A percentile compares a stretch with the other conserved stretches of the same genome.
Evolutionary conservation across 2,888 invertebrate genomes (phyloP).

Genomic region (Drosophila mulleri): DNA sequence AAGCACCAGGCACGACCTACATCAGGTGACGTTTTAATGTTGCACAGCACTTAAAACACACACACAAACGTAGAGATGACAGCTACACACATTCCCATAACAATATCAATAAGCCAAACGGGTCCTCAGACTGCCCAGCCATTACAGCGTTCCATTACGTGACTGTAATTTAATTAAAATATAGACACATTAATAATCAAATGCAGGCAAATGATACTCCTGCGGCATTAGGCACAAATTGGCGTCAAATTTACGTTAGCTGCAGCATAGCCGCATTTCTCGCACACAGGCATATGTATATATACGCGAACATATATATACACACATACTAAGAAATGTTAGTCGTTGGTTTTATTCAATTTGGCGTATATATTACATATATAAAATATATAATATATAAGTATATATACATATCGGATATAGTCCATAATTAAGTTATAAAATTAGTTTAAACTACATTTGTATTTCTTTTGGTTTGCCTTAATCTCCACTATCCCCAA

Average conservation of each 20-base stretch:
- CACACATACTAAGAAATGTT: conserved; percentile 1
- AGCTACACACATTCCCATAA: conserved; percentile 24
- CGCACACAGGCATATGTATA: too few species aligned
- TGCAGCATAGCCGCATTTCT: neutral
- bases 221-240: conserved; percentile 26
- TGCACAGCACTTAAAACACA: conserved; percentile 51
- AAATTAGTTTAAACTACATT: conserved; percentile 36
- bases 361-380: conserved; percentile 19
- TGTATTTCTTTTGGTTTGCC: conserved; percentile 16
- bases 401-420: neutral
- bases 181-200: conserved; percentile 64
- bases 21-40: conserved; percentile 80
- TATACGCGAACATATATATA: too few species aligned
- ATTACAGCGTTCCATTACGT: conserved; percentile 50
- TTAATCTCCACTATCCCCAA: conserved; percentile 1
- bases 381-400: neutral
- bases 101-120: conserved; percentile 63
- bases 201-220: conserved; percentile 21
- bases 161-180: conserved; percentile 75
- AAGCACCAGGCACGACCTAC: conserved; percentile 87
- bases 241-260: conserved; percentile 20
- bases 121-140: conserved; percentile 35
- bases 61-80: conserved; percentile 1
- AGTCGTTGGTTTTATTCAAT: conserved; percentile 37
- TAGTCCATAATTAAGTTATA: conserved; percentile 22